Evolutionary conservation across 2,797 vertebrate genomes (phyloP), one percentile per base, ranked within the genome.

Genomic region (Tamandua tetradactyla): DNA sequence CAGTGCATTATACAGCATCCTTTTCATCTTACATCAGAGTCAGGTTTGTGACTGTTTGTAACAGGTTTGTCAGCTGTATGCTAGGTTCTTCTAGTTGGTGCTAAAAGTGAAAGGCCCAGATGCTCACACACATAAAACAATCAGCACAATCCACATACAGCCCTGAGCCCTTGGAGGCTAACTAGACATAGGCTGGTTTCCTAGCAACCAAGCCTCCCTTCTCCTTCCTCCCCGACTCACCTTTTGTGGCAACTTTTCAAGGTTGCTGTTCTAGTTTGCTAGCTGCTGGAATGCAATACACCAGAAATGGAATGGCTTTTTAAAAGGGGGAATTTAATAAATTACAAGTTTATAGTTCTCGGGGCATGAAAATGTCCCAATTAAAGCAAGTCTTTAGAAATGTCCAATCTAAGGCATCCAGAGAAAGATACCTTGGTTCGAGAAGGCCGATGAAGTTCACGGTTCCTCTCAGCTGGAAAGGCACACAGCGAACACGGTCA

Each of bases 151-250:
- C 4, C 81, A 91, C 55, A 57, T 27, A 57, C 27, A 30, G n/a
- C 15, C 69, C 59, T 64, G 35, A 74, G 18, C 37, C 69, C 59
- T 64, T 27, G 20, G 12, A 2, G 25, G 37, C 40, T 69, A 78
- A 62, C 32, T 57, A 87, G 78, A 35, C 27, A 22, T 32, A 20
- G 49, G 52, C 64, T 14, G 71, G 89, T 95, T 75, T 69, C 81
- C 85, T 87, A 89, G 91, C 85, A 95, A 94, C 84, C 66, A 57
- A 35, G 32, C 27, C 72, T 62, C 89, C 75, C 40, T 88, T 57
- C 14, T 42, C 18, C 69, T 93, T 61, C 57, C 32, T 74, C 79
- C 49, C n/a, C 80, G 64, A 78, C 47, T 55, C 35, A 40, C 57
- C 74, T 91, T 82, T 87, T 40, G 69, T 83, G 69, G 40, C n/a